Percentiles rank a stretch among this genome's conserved stretches.
Evolutionary conservation across 2,888 invertebrate genomes (phyloP).

Genomic region (Epinotia ramella): DNA sequence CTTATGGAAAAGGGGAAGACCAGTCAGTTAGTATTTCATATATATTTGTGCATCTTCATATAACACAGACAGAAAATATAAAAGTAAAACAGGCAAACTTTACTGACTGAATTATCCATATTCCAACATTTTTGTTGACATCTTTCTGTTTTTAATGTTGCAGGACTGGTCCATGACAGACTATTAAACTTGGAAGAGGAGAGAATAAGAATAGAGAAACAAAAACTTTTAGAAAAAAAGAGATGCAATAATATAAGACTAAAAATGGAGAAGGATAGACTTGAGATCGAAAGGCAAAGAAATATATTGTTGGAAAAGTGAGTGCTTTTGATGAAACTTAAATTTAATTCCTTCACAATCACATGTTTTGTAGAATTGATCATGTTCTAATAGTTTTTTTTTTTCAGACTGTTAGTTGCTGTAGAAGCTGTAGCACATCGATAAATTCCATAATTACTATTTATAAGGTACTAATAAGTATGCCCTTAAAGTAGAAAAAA

Average conservation of each 20-base stretch:
- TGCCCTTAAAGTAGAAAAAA: conserved; percentile 40
- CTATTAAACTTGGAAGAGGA: conserved; percentile 69
- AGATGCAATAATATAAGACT: conserved; percentile 70
- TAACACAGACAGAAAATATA: not conserved
- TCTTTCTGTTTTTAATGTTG: conserved; percentile 29
- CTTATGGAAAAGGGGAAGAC: conserved; percentile 66
- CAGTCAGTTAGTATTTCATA: conserved; percentile 62
- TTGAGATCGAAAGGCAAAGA: conserved; percentile 68
- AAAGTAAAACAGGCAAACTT: no score
- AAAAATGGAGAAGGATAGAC: conserved; percentile 68
- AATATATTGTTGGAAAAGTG: conserved; percentile 69
- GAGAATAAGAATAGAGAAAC: conserved; percentile 68
- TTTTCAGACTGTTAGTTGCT: conserved; percentile 62
- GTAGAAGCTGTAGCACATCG: conserved; percentile 63
- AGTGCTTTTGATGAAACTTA: conserved; percentile 43
- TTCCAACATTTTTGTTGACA: not conserved
- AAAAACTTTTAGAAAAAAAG: conserved; percentile 69
- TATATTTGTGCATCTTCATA: not conserved
- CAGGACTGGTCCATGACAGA: conserved; percentile 67
- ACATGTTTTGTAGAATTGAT: not conserved
- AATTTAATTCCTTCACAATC: not conserved
- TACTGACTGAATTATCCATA: no score
- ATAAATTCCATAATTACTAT: conserved; percentile 39
- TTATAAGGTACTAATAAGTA: not conserved
- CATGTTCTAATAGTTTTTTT: conserved; percentile 8